These are phyloP conservation scores for Cataglyphis hispanica DNA, from an alignment of 1,140 invertebrate species.

Conservation along the genomic window DNA sequence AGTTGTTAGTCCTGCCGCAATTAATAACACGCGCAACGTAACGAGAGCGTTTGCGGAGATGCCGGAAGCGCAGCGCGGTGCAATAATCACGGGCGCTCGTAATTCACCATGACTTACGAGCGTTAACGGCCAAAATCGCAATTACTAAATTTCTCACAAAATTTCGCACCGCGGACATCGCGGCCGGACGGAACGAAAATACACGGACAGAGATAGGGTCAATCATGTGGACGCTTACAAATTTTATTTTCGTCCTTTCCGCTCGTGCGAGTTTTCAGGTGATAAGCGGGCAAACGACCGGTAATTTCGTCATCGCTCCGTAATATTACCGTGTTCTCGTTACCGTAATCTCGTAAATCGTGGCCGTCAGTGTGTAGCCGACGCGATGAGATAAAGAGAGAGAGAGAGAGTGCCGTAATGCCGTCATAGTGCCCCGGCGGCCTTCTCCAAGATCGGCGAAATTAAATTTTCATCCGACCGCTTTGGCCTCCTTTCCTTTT, in stretches of 20 bases:
- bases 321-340: constrained; percentile 74
- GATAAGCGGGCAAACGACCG: constrained; percentile 53
- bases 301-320: constrained; percentile 65
- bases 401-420: constrained; percentile 40
- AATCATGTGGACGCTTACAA: constrained; percentile 47
- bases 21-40: constrained; percentile 29
- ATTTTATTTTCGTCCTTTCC: constrained; percentile 37
- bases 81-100: constrained; percentile 49
- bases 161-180: constrained; percentile 17
- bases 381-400: not conserved
- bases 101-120: constrained; percentile 44
- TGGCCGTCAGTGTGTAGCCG: constrained; percentile 59
- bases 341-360: constrained; percentile 76
- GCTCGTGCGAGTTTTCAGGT: constrained; percentile 31
- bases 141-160: constrained; percentile 54
- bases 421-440: constrained; percentile 22
- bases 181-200: not conserved
- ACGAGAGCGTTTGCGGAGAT: constrained; percentile 5
- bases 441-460: constrained; percentile 66
- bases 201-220: constrained; percentile 29
- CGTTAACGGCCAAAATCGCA: constrained; percentile 15
- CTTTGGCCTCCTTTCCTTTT: constrained; percentile 24
- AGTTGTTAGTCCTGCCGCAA: constrained; percentile 25
- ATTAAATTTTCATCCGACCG: constrained; percentile 79
- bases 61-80: constrained; percentile 24